Conservation (phyloP, 2,113 vertebrate species). For the Sturnus vulgaris region DNA sequence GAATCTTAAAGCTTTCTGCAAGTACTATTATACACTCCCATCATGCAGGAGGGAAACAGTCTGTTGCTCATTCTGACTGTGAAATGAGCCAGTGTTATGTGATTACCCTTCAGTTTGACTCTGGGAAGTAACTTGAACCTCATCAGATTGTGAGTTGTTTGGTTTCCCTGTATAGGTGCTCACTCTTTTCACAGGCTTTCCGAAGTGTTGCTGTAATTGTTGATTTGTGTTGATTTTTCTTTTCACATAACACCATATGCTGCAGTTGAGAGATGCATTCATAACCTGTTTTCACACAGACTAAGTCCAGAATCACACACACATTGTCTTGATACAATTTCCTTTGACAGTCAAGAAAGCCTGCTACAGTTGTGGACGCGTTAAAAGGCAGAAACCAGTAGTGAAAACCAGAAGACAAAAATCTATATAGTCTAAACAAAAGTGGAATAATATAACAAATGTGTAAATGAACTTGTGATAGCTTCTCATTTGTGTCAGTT, state of each 20-base stretch:
- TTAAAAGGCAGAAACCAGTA: not conserved
- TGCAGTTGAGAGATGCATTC: constrained; percentile 27
- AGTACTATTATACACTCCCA: constrained; percentile 16
- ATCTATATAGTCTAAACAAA: not conserved
- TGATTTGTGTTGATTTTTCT: constrained; percentile 57
- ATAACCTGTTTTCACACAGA: constrained; percentile 39
- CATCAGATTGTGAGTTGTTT: constrained; percentile 25
- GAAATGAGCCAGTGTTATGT: constrained; percentile 54
- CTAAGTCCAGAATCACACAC: not conserved
- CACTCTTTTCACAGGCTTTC: constrained; percentile 35
- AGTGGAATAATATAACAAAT: not conserved
- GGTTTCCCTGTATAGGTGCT: not conserved
- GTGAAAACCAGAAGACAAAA: not conserved
- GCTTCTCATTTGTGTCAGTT: not conserved
- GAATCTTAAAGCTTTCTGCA: constrained; percentile 59
- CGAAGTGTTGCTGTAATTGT: constrained; percentile 61
- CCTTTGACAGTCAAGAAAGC: constrained; percentile 6
- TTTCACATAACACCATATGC: constrained; percentile 48
- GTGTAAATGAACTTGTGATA: not conserved
- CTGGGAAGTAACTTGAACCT: constrained; percentile 53
- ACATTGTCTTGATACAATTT: constrained; percentile 24
- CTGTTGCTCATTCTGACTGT: constrained; percentile 54
- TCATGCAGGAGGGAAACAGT: not conserved
- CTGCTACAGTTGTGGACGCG: rapidly evolving
- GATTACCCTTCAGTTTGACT: constrained; percentile 53